phyloP scores from a whole-genome alignment of 2,797 vertebrate genomes.

The Martes flavigula region DNA sequence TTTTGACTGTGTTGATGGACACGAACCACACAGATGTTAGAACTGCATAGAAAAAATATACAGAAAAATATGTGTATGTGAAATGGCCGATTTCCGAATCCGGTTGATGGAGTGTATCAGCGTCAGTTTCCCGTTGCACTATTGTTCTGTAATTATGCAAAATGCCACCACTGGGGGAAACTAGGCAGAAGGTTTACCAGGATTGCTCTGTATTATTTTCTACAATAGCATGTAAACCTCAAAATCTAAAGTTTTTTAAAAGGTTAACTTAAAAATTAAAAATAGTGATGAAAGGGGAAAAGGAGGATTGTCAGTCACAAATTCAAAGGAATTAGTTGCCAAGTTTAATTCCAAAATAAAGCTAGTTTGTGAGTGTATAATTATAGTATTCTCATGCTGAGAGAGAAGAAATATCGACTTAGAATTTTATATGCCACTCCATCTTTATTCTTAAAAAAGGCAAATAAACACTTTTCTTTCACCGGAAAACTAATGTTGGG shows the following conservation, averaged over 20 bases:
- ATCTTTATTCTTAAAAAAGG: not conserved
- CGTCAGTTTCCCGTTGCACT: not conserved
- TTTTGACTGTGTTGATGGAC: not conserved
- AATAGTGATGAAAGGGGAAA: not conserved
- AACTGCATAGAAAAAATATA: not conserved
- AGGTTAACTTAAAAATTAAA: not conserved
- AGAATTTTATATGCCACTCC: not conserved
- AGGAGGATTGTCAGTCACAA: not conserved
- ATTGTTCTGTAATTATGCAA: not conserved
- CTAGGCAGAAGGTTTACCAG: accelerated
- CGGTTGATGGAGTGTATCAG: not conserved
- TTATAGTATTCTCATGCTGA: not conserved
- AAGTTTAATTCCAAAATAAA: not conserved
- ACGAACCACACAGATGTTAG: not conserved
- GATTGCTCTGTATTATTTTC: not conserved
- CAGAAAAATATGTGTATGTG: not conserved
- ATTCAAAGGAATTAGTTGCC: not conserved
- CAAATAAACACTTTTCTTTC: not conserved
- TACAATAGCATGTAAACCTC: not conserved
- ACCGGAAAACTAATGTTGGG: not conserved
- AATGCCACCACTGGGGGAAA: not conserved
- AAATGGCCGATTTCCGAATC: not conserved
- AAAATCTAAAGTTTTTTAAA: not conserved
- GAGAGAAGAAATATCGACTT: not conserved
- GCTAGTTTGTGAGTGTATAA: not conserved